A percentile compares a stretch with the other conserved stretches of the same genome.
Evolutionary conservation across 2,888 invertebrate species (phyloP).

Genomic region (Ennomos erosarius): DNA sequence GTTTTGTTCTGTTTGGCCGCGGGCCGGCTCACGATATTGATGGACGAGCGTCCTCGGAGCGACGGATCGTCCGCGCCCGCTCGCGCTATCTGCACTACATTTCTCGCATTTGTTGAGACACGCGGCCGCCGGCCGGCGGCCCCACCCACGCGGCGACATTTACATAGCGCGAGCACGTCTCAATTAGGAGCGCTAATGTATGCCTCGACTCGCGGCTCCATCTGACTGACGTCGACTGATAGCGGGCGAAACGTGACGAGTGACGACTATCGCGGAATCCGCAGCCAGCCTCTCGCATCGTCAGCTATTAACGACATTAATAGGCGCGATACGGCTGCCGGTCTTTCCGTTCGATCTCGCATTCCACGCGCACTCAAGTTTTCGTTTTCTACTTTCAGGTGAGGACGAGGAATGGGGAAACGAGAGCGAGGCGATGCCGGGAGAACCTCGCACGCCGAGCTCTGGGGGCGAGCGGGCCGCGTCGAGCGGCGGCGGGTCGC

Average conservation of each 20-base stretch:
- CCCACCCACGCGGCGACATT: conserved; percentile 84
- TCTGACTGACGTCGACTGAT: conserved; percentile 82
- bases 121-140: conserved; percentile 41
- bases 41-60: conserved; percentile 61
- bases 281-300: conserved; percentile 69
- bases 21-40: conserved; percentile 75
- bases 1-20: conserved; percentile 82
- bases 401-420: conserved; percentile 88
- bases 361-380: conserved; percentile 41
- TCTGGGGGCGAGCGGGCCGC: conserved; percentile 74
- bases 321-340: conserved; percentile 66
- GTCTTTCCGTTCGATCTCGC: conserved; percentile 55
- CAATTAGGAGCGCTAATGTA: conserved; percentile 86
- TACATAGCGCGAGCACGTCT: conserved; percentile 84
- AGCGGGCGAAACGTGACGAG: conserved; percentile 82
- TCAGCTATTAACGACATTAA: conserved; percentile 78
- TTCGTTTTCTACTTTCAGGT: conserved; percentile 72
- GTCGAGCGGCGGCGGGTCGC: conserved; percentile 71
- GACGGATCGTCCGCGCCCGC: conserved; percentile 66
- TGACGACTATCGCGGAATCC: conserved; percentile 77
- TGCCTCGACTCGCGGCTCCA: conserved; percentile 80
- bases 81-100: conserved; percentile 19
- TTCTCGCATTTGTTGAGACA: conserved; percentile 7
- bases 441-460: conserved; percentile 82
- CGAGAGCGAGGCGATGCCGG: conserved; percentile 85